Percentiles rank a stretch among this genome's conserved stretches.
Conservation (phyloP, 2,888 invertebrate genomes). For the Conistra vaccinii region DNA sequence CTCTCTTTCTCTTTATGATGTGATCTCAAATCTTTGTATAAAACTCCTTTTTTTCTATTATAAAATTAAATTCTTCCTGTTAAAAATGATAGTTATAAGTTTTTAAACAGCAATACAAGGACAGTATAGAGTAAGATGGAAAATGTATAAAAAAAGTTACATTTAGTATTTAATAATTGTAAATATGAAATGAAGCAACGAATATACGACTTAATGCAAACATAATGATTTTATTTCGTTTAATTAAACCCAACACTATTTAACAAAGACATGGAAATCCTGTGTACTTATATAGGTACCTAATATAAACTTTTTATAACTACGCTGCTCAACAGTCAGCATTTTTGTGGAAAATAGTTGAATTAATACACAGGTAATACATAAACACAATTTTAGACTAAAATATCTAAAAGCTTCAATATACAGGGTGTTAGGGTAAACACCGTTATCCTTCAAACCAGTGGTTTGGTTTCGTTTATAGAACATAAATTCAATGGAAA, state of each 20-base stretch:
- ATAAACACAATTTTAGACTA: too few species aligned
- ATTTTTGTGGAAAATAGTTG: too few species aligned
- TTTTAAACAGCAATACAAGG: slow-evolving; percentile 79
- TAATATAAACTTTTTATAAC: not conserved
- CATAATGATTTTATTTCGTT: slow-evolving; percentile 10
- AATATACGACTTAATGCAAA: slow-evolving; percentile 83
- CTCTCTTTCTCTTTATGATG: slow-evolving; percentile 63
- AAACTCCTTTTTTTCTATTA: slow-evolving; percentile 68
- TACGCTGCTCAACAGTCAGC: not conserved
- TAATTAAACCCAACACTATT: too few species aligned
- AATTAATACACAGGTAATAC: too few species aligned
- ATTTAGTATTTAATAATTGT: slow-evolving; percentile 82
- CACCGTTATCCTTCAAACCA: too few species aligned
- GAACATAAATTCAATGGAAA: too few species aligned
- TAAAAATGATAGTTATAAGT: slow-evolving; percentile 71
- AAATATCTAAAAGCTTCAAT: too few species aligned
- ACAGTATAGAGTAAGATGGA: slow-evolving; percentile 82
- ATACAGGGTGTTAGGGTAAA: too few species aligned
- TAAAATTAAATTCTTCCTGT: slow-evolving; percentile 68
- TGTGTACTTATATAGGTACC: not conserved
- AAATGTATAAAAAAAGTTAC: slow-evolving; percentile 80
- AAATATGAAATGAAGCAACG: slow-evolving; percentile 83
- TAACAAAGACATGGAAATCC: too few species aligned
- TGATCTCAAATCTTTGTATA: slow-evolving; percentile 77
- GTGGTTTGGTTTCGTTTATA: too few species aligned